Percentiles rank a stretch among this genome's conserved stretches.
Conservation (phyloP, 2,888 invertebrate genomes). For the Ischnura elegans region DNA sequence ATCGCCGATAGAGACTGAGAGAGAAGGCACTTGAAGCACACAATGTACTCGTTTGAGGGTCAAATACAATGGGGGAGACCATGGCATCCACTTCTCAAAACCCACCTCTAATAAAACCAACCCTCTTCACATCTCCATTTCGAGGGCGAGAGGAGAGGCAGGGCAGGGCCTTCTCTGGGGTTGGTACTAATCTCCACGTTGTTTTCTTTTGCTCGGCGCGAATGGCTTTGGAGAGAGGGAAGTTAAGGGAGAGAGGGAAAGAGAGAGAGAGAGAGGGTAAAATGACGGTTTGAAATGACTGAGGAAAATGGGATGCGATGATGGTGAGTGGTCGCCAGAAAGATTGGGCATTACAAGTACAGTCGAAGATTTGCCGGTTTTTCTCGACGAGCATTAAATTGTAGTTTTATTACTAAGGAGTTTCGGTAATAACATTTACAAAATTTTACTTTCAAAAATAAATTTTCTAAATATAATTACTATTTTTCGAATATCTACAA, state of each 20-base stretch:
- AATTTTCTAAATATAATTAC: too few relatives aligned
- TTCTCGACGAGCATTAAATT: too few relatives aligned
- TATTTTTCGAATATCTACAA: too few relatives aligned
- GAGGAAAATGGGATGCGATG: neutral
- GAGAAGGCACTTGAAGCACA: constrained; percentile 14
- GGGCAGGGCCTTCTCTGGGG: neutral
- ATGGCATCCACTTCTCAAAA: neutral
- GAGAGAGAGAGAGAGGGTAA: neutral
- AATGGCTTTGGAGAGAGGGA: neutral
- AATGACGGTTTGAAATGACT: neutral
- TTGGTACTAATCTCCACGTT: neutral
- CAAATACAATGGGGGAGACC: constrained; percentile 2
- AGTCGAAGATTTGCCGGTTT: too few relatives aligned
- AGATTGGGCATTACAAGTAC: too few relatives aligned
- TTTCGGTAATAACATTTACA: too few relatives aligned
- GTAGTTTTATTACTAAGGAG: too few relatives aligned
- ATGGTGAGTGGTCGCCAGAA: neutral
- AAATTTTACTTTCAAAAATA: too few relatives aligned
- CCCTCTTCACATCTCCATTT: constrained; percentile 17
- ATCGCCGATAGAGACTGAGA: too few relatives aligned
- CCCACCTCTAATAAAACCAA: neutral
- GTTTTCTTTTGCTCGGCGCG: constrained; percentile 29
- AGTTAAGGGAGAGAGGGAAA: neutral
- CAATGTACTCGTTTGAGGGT: constrained; percentile 17
- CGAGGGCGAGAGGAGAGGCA: neutral